Conservation (phyloP, 2,113 vertebrate genomes). For the Halichoeres trimaculatus region DNA sequence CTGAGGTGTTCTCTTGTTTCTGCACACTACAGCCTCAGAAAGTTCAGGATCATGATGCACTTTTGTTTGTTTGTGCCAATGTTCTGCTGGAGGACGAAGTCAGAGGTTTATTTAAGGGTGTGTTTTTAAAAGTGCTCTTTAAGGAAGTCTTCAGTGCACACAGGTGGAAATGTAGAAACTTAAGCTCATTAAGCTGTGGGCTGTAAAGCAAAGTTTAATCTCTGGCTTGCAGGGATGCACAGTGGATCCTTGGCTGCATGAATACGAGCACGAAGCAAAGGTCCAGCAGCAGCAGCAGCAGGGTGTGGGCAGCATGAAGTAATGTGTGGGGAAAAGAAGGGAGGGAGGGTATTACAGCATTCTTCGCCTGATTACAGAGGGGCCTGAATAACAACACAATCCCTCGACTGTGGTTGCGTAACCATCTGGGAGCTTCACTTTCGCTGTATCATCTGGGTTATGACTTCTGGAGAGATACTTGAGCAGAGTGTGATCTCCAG, state of each 20-base stretch:
- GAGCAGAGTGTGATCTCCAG: conserved; percentile 3
- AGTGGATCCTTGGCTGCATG: conserved; percentile 35
- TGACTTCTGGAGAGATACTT: conserved; percentile 25
- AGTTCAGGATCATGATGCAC: background rate
- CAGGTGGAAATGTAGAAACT: conserved; percentile 48
- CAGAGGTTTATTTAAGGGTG: conserved; percentile 6
- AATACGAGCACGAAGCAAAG: conserved; percentile 27
- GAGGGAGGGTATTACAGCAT: conserved; percentile 59
- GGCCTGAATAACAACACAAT: conserved; percentile 57
- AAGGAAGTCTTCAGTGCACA: conserved; percentile 1
- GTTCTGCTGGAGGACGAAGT: background rate
- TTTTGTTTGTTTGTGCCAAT: background rate
- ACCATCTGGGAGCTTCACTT: conserved; percentile 41
- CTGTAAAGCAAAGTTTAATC: conserved; percentile 60
- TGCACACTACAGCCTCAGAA: background rate
- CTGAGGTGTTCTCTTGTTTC: background rate
- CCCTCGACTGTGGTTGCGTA: conserved; percentile 54
- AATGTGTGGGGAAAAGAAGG: conserved; percentile 40
- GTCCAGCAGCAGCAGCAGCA: conserved; percentile 44
- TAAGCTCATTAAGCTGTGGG: conserved; percentile 64
- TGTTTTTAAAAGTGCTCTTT: conserved; percentile 5
- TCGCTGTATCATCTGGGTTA: conserved; percentile 21
- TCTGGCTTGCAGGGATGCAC: conserved; percentile 49
- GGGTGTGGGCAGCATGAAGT: conserved; percentile 58
- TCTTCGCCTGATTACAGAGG: conserved; percentile 69